Evolutionary conservation across 2,888 invertebrate genomes (phyloP), one percentile per base, ranked within the genome.

Genomic region (Lacanobia oleracea): DNA sequence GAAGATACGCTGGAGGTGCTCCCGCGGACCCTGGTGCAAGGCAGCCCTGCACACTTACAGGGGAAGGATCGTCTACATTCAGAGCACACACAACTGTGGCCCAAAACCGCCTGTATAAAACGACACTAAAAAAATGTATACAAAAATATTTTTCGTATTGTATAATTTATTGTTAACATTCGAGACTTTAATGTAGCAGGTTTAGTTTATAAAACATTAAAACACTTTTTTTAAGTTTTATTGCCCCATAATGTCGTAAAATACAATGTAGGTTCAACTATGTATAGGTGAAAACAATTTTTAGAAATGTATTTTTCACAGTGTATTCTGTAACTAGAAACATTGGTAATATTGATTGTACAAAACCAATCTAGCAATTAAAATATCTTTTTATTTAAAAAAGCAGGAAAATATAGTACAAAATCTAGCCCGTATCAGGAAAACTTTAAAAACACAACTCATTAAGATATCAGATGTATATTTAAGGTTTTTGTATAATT

Each of bases 1-100:
- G 0, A 96, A 95, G 86, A 94, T 95, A 9, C 86, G 96, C n/a
- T 96, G 96, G 96, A 80, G 95, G 16, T 96, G 96, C 76, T 95
- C 96, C 21, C 81, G 96, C 2, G 95, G 95, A 0, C 96, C 96
- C 0, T 96, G 95, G 95, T 96, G 96, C 80, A 95, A 95, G 66
- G 96, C 96, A 1, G 95, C 95, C 0, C 91, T 96, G 0, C 96
- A 96, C 72, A 96, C 96, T 0, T 95, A 92, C 85, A 91, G 94
- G 45, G 96, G 95, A 18, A 87, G 95, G 64, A 94, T 96, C 62
- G 95, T 96, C 2, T 96, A 96, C 70, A 95, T 95, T 79, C 95
- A 96, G 75, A 94, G 95, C 81, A 91, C 91, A 43, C 96, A 96
- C 75, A 96, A 94, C 66, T 96, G 96, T 65, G 96, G 96, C 0